Evolutionary conservation across 2,113 vertebrate species (phyloP).

Genomic region (Chunga burmeisteri): DNA sequence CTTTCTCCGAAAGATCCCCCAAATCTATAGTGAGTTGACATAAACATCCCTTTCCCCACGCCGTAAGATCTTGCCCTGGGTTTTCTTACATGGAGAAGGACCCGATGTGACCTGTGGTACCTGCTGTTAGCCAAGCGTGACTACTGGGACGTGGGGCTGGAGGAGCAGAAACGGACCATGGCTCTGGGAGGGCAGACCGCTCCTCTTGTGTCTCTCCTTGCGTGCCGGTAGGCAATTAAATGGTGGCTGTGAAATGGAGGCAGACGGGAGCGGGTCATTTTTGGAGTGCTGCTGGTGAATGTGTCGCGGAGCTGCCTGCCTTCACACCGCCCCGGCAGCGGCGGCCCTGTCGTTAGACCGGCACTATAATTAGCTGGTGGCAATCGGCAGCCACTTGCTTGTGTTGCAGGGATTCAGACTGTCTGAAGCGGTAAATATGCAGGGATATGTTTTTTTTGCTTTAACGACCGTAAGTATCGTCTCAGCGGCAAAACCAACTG

Average conservation of each 20-base stretch:
- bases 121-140: neutral
- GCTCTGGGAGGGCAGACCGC: neutral
- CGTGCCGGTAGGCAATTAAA: neutral
- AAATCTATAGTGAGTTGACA: neutral
- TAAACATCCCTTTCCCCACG: neutral
- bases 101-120: neutral
- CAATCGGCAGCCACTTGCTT: neutral
- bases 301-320: conserved; percentile 31
- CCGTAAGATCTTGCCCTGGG: neutral
- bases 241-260: neutral
- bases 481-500: neutral
- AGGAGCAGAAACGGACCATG: neutral
- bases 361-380: conserved; percentile 66
- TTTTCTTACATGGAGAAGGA: neutral
- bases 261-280: neutral
- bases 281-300: conserved; percentile 56
- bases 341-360: neutral
- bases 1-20: neutral
- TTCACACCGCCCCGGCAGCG: neutral
- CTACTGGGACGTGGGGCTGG: accelerated
- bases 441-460: neutral
- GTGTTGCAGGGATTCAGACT: neutral
- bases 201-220: neutral
- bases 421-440: neutral
- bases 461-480: neutral